Conservation (phyloP, 2,888 invertebrate genomes). For the Eristalinus aeneus region DNA sequence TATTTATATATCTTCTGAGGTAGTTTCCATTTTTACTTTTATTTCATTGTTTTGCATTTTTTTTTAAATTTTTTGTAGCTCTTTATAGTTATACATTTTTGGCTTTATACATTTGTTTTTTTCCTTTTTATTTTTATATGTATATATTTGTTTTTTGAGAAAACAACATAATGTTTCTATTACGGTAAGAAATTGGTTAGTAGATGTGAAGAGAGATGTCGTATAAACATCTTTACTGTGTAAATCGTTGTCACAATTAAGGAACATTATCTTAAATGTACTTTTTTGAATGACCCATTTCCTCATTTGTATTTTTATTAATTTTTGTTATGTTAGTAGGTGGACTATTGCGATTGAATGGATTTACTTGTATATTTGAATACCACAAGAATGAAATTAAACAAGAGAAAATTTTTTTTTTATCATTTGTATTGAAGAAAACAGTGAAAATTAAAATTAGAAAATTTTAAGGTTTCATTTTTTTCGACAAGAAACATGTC, state of each 20-base stretch:
- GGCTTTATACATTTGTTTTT: constrained; percentile 65
- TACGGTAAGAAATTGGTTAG: constrained; percentile 65
- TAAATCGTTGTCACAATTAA: constrained; percentile 70
- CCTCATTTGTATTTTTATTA: constrained; percentile 10
- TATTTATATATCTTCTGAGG: constrained; percentile 67
- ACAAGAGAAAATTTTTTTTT: constrained; percentile 48
- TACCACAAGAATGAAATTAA: constrained; percentile 40
- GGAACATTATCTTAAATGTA: constrained; percentile 66
- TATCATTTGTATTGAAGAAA: constrained; percentile 65
- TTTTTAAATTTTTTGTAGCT: constrained; percentile 55
- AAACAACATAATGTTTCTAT: constrained; percentile 50
- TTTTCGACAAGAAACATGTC: constrained; percentile 59
- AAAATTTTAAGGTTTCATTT: constrained; percentile 38
- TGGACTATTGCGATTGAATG: constrained; percentile 57
- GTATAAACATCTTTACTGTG: constrained; percentile 68
- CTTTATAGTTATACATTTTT: constrained; percentile 66
- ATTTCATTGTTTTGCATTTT: constrained; percentile 60
- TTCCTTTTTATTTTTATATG: constrained; percentile 35
- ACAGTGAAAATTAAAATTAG: constrained; percentile 56
- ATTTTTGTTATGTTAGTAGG: constrained; percentile 17
- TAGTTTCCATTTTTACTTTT: constrained; percentile 70
- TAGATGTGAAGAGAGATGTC: constrained; percentile 62
- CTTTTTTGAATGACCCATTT: constrained; percentile 30
- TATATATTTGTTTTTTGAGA: constrained; percentile 42
- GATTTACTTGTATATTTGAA: constrained; percentile 27